Conservation (phyloP, 1,140 invertebrate species). For the Myzus persicae region DNA sequence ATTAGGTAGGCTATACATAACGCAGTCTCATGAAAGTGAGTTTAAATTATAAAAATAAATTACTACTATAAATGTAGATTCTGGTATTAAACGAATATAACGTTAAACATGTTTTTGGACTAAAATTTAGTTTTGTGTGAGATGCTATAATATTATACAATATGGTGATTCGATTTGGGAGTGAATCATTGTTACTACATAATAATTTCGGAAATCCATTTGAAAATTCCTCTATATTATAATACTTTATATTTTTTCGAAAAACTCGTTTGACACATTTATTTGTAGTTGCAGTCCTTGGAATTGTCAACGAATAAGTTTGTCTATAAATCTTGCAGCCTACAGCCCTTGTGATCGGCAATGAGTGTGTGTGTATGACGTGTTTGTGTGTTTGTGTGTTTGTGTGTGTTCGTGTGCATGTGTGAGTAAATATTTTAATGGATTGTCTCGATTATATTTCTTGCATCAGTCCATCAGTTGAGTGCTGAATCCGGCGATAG, state of each 20-base stretch:
- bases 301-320: neutral
- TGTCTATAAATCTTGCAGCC: neutral
- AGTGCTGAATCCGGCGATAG: neutral
- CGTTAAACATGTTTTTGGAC: neutral
- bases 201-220: neutral
- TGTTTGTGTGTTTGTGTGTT: neutral
- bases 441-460: neutral
- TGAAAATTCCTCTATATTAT: neutral
- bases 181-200: neutral
- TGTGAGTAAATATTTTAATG: neutral
- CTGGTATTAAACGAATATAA: neutral
- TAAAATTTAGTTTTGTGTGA: neutral
- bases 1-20: neutral
- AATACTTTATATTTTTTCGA: neutral
- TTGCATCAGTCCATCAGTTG: neutral
- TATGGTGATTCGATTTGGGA: neutral
- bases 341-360: neutral
- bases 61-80: neutral
- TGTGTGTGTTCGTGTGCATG: too few species aligned
- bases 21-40: neutral
- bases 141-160: neutral
- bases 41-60: neutral
- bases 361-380: neutral
- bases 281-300: neutral
- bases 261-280: neutral